Base-by-base conservation (phyloP, 2,113 vertebrate species). In the Conger conger region DNA sequence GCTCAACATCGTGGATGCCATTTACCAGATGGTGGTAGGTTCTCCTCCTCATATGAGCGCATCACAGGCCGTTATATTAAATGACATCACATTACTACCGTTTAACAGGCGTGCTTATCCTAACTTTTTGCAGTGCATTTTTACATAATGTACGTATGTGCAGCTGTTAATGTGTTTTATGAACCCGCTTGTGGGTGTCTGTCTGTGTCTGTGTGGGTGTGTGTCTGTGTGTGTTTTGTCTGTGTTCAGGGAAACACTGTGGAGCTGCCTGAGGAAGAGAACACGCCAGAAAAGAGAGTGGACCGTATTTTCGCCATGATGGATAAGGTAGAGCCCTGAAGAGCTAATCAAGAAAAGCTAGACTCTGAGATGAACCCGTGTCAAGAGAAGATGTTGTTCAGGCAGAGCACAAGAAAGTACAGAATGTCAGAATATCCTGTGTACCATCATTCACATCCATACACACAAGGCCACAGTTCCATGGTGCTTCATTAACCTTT, bases 11-110 rank as follows among this genome's bases (percentile, higher is more conserved):
- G 98, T 99, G 83, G 98, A 99, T 0, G 98, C 98, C 0, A 99
- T 99, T 88, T 99, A 99, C 91, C 97, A 99, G 94, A 99, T 99
- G 98, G 98, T 99, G 98, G 98, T 99, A 90, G 96, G 97, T 91
- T 81, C 40, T 9, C 0, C 36, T 9, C 3, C 79, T 16, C 17
- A 20, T n/a, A 6, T 3, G 45, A 9, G 9, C 79, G 13, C 7
- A 20, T 79, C 17, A 45, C 3, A n/a, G 27, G 42, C 23, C 33
- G n/a, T 73, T 33, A 73, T 33, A 27, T 23, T 27, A 63, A 0
- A 50, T 50, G 6, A 13, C 45, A 9, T 50, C 15, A 50, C 45
- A 50, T 11, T 50, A 16, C 45, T 50, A 13, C 11, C 6, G 15
- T 15, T 50, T 50, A 50, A 1, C 45, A 50, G 45, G 9, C 11